phyloP scores from a whole-genome alignment of 1,140 invertebrate genomes.

The Temnothorax longispinosus region DNA sequence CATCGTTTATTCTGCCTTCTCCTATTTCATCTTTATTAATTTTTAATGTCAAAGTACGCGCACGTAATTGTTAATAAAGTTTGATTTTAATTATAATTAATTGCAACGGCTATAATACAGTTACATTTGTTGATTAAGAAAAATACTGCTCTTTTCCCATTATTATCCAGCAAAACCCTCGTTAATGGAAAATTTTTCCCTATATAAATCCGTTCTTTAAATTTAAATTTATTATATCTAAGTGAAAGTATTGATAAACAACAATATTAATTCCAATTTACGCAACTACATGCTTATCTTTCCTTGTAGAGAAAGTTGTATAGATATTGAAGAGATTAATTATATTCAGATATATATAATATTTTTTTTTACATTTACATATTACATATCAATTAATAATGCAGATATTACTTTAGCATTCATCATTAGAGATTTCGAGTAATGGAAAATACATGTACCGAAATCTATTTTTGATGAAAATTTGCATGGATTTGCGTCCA shows the following conservation, averaged over 20 bases:
- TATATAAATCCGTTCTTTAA: background rate
- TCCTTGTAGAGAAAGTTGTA: background rate
- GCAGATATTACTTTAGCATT: background rate
- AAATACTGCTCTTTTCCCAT: background rate
- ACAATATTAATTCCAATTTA: slow-evolving; percentile 18
- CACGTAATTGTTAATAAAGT: background rate
- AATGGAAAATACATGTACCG: background rate
- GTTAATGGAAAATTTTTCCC: background rate
- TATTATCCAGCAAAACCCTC: background rate
- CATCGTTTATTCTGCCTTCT: background rate
- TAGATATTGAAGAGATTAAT: background rate
- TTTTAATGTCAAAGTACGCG: background rate
- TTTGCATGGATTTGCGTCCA: background rate
- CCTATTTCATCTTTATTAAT: background rate
- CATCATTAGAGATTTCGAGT: background rate
- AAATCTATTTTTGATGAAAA: slow-evolving; percentile 27
- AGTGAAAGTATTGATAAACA: background rate
- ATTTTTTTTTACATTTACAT: background rate
- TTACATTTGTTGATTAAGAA: background rate
- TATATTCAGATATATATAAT: slow-evolving; percentile 4
- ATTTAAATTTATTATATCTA: background rate
- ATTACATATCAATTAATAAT: slow-evolving; percentile 23
- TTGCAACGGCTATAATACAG: background rate
- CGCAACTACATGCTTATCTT: background rate
- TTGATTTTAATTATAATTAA: slow-evolving; percentile 3